phyloP scores from a whole-genome alignment of 2,888 invertebrate genomes.

The Synanthedon tipuliformis region DNA sequence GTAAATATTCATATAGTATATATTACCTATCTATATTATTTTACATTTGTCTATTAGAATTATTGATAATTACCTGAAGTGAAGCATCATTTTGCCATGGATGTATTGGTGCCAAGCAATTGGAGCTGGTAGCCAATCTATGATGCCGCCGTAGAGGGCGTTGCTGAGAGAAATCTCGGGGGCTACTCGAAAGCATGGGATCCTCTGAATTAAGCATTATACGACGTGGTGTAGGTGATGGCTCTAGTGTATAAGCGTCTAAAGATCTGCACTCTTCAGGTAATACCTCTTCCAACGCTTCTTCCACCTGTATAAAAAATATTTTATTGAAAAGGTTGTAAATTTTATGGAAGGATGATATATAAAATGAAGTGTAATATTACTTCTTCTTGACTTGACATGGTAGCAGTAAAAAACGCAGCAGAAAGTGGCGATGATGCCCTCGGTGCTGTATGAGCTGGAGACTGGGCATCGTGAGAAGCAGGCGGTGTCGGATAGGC shows the following conservation, averaged over 20 bases:
- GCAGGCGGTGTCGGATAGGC: constrained; percentile 90
- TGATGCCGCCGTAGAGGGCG: constrained; percentile 40
- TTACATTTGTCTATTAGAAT: neutral
- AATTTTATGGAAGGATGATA: neutral
- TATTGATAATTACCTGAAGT: constrained; percentile 37
- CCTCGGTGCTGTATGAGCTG: constrained; percentile 72
- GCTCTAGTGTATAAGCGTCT: constrained; percentile 73
- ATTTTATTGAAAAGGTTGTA: neutral
- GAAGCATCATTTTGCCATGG: constrained; percentile 53
- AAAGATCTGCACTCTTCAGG: constrained; percentile 79
- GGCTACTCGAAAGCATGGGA: constrained; percentile 84
- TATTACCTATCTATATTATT: neutral
- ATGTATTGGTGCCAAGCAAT: constrained; percentile 32
- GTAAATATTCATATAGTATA: neutral
- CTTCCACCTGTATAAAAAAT: constrained; percentile 73
- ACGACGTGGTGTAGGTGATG: constrained; percentile 79
- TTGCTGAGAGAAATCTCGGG: constrained; percentile 78
- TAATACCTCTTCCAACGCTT: constrained; percentile 85
- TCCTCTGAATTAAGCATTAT: constrained; percentile 92
- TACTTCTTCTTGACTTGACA: constrained; percentile 85
- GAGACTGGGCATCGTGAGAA: constrained; percentile 84
- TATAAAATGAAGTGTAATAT: constrained; percentile 1
- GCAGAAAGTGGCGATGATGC: constrained; percentile 85
- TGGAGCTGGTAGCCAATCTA: constrained; percentile 26
- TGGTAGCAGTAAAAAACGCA: constrained; percentile 85